Evolutionary conservation across 2,888 invertebrate genomes (phyloP), one percentile per base, ranked within the genome.

Genomic region (Julus scandinavius): DNA sequence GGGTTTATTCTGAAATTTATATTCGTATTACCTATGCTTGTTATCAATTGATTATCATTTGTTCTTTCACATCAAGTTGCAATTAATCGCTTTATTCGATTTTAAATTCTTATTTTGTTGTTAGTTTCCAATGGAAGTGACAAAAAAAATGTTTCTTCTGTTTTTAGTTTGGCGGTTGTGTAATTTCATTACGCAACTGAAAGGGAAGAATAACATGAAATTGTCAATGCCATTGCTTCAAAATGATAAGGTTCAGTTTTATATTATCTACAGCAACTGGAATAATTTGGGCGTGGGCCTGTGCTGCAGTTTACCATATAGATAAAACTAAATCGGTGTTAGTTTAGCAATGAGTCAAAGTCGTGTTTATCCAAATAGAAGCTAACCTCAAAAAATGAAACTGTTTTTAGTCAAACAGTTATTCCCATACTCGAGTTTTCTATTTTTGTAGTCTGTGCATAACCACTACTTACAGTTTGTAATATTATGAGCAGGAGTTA

Each of bases 331-430:
- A 72, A 11, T 72, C 20, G 13, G 5, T 72, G 72, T 72, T 72
- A 72, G 72, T 72, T 72, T 72, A 29, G 72, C 72, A n/a, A 72
- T 72, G 72, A 72, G 72, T 29, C 72, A 72, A 72, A 72, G 72
- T 72, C 72, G 72, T 72, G 29, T 72, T 72, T 72, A 72, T 29
- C 29, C 29, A 20, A 29, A 29, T 29, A 11, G 29, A 72, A 29
- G 72, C 72, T 29, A 29, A 11, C 20, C 72, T 29, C n/a, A 72
- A 72, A 29, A 29, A 72, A 29, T 72, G 72, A 72, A 72, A 72
- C 72, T 29, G 72, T 72, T 72, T 2, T n/a, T 9, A 72, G 9
- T 3, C 20, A 72, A n/a, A 3, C 72, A 7, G 72, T 29, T 29
- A 72, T 72, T 9, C 72, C 20, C 29, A 29, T 7, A 11, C 11